Evolutionary conservation across 2,888 invertebrate genomes (phyloP), one percentile per base, ranked within the genome.

Genomic region (Drosophila nr. medialis): DNA sequence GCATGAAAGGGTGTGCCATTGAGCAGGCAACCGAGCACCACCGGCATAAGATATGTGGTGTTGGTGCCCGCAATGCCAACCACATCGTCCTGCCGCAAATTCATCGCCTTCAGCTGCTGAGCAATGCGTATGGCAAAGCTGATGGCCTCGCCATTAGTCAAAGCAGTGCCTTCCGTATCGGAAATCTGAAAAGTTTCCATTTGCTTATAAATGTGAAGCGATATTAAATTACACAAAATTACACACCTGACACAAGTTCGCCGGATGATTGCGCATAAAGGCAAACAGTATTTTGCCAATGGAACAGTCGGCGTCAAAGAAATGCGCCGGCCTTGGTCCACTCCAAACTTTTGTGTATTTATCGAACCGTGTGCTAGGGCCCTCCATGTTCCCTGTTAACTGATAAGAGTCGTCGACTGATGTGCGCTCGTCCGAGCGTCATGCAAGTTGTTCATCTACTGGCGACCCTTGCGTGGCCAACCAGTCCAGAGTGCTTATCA

Each of bases 271-370:
- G 24, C 90, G 81, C 92, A 92, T 91, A 62, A 91, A 91, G 11
- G 91, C 91, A 55, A 89, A 91, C 1, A 92, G 64, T 62, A 92
- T 90, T 80, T 91, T 91, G 56, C 91, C 91, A 72, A 91, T 91
- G 29, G 91, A 91, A 67, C 92, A 92, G 36, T 92, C 91, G 36
- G 72, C 80, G 78, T 91, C 91, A 68, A 91, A 91, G 66, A 91
- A 91, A 59, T 83, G 83, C 53, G 81, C 77, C 68, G 91, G 85
- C 75, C 89, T 91, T 69, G 91, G 91, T 55, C 92, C 92, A 74
- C 89, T 92, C 91, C 92, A 91, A 65, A 90, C 76, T 86, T 91
- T 91, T 36, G 86, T 92, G 61, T 91, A 91, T 77, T 91, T 92
- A 84, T 91, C 92, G 74, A 90, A 92, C 65, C 86, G 86, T 60